Evolutionary conservation across 2,113 vertebrate genomes (phyloP).

Genomic region (Macrotis lagotis): DNA sequence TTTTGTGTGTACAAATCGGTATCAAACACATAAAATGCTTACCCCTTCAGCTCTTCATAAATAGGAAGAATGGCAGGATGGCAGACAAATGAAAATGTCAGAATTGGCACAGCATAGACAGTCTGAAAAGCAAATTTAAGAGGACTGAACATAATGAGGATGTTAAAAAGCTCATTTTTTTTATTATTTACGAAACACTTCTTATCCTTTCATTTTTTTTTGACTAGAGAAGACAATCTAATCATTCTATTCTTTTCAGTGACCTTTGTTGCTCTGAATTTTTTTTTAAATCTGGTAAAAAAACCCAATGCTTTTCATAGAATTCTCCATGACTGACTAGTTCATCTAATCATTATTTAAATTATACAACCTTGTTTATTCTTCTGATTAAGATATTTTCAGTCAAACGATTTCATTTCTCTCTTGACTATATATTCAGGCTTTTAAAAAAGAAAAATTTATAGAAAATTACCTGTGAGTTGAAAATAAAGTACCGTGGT

Average conservation of each 20-base stretch:
- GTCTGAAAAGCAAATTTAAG: constrained; percentile 86
- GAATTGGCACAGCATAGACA: constrained; percentile 95
- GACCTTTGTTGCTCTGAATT: background rate
- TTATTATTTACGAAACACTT: background rate
- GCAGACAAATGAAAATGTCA: constrained; percentile 98
- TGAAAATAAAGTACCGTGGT: constrained; percentile 94
- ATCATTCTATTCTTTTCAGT: background rate
- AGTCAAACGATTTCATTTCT: background rate
- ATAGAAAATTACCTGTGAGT: constrained; percentile 90
- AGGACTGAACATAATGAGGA: background rate
- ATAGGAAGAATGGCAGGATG: constrained; percentile 98
- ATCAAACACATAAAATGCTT: constrained; percentile 63
- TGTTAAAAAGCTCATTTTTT: background rate
- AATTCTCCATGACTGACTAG: background rate
- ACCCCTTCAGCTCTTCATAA: constrained; percentile 98
- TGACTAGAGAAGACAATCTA: background rate
- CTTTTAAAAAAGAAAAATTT: constrained; percentile 14
- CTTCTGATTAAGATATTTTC: background rate
- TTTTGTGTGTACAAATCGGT: background rate
- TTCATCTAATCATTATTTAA: background rate
- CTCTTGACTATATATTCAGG: background rate
- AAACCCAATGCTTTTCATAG: background rate
- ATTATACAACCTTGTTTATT: background rate
- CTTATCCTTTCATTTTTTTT: background rate
- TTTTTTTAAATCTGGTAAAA: background rate